phyloP scores from a whole-genome alignment of 2,113 vertebrate genomes.

The Marcusenius ussheri region DNA sequence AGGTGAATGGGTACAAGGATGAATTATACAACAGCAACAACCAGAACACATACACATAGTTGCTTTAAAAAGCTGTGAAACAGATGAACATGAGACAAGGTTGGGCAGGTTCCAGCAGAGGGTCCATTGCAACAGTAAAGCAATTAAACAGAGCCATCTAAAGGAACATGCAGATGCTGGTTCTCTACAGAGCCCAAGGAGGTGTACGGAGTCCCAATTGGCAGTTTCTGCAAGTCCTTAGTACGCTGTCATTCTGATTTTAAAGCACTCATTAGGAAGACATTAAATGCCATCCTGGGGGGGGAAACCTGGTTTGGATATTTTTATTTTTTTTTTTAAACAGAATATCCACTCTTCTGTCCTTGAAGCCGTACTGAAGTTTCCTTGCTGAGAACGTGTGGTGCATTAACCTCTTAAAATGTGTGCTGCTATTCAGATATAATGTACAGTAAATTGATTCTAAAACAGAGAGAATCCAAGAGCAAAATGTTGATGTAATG shows the following conservation, averaged over 20 bases:
- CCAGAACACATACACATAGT: background rate
- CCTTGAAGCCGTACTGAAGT: background rate
- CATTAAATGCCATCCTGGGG: background rate
- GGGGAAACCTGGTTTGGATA: background rate
- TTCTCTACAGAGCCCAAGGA: background rate
- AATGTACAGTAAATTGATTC: background rate
- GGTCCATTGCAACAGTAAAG: background rate
- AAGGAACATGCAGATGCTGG: background rate
- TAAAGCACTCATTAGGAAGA: background rate
- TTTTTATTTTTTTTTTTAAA: background rate
- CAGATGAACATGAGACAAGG: background rate
- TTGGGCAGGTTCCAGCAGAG: background rate
- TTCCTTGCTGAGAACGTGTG: background rate
- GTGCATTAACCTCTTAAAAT: background rate
- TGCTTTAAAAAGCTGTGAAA: background rate
- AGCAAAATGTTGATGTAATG: background rate
- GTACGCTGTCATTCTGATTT: background rate
- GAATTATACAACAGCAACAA: background rate
- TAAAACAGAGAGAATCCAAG: background rate
- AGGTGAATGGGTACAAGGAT: background rate
- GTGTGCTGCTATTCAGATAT: background rate
- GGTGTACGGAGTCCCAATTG: background rate
- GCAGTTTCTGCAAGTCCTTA: background rate
- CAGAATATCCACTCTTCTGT: background rate
- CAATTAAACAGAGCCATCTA: background rate